phyloP scores from a whole-genome alignment of 1,140 invertebrate genomes.

The Euura lappo region DNA sequence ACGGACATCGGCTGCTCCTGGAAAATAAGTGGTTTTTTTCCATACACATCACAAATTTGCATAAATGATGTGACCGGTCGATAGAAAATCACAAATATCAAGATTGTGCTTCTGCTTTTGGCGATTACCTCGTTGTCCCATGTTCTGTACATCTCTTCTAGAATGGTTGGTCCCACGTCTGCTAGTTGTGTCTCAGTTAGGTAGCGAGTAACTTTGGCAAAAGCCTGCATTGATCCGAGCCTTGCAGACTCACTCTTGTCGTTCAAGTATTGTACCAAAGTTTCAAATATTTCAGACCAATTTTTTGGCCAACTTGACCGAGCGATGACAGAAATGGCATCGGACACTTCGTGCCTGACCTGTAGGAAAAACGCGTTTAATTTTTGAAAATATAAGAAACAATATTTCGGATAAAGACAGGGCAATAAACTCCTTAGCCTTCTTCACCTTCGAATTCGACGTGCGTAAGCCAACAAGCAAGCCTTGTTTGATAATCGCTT shows the following conservation, averaged over 20 bases:
- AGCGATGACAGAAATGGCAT: conserved; percentile 78
- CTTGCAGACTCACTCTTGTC: conserved; percentile 74
- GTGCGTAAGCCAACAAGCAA: conserved; percentile 73
- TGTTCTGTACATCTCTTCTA: conserved; percentile 80
- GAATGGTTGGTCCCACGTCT: conserved; percentile 75
- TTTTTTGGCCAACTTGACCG: conserved; percentile 81
- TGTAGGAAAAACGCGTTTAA: conserved; percentile 25
- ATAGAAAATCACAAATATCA: too few relatives aligned
- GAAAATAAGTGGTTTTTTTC: conserved; percentile 9
- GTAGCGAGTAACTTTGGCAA: conserved; percentile 77
- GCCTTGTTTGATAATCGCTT: conserved; percentile 71
- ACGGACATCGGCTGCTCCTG: conserved; percentile 62
- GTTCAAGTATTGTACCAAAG: conserved; percentile 70
- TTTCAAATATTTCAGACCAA: conserved; percentile 78
- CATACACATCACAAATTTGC: too few relatives aligned
- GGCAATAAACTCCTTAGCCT: too few relatives aligned
- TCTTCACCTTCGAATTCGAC: conserved; percentile 70
- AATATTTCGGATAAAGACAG: background rate
- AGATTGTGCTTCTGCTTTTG: too few relatives aligned
- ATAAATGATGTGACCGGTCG: too few relatives aligned
- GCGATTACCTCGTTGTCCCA: conserved; percentile 56
- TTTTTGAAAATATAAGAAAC: too few relatives aligned
- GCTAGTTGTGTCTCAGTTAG: conserved; percentile 73
- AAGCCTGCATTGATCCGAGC: conserved; percentile 56
- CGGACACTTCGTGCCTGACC: conserved; percentile 73